Evolutionary conservation across 2,888 invertebrate species (phyloP), one percentile per base, ranked within the genome.

Genomic region (Gymnoscelis rufifasciata): DNA sequence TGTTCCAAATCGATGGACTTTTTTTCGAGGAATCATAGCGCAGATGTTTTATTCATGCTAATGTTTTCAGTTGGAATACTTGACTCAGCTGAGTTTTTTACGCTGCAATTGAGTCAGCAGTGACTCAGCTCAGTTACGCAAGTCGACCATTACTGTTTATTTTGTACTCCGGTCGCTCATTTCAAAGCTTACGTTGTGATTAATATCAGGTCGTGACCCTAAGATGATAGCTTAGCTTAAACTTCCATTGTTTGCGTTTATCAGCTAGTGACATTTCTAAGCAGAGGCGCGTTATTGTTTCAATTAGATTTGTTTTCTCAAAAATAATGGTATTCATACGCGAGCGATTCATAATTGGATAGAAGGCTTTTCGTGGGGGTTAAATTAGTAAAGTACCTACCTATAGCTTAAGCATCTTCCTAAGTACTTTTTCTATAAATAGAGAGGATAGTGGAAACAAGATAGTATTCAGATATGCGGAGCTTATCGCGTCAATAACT

Each of bases 111-210:
- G 54, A 57, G 56, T 54, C 58, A 55, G 52, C 60, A 54, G 54
- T 72, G 76, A 73, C 58, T 72, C 71, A 70, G 69, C 72, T 51
- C 36, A 59, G 65, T 80, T 82, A 74, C 76, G 75, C 74, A 83
- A 83, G 66, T 57, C 52, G 51, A 60, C 61, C 64, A 60, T 63
- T 60, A 63, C 64, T 66, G 70, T 73, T 73, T 71, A 68, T 74
- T 68, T 74, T 66, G 66, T 64, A 61, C 63, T 61, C 54, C 58
- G 54, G 59, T 57, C 67, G 68, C 71, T 73, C 67, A 71, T 73
- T 70, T 68, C 70, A 59, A 62, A 74, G 74, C 77, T 78, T 76
- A 75, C 66, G 60, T 59, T 56, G 70, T 75, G 75, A 78, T 81
- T 74, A 73, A 78, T 76, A 68, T 62, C 51, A 59, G 61, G 63